A percentile compares a stretch with the other conserved stretches of the same genome.
These are phyloP conservation scores for Molorchus minor DNA, from an alignment of 2,888 invertebrate genomes.

Conservation along the genomic window DNA sequence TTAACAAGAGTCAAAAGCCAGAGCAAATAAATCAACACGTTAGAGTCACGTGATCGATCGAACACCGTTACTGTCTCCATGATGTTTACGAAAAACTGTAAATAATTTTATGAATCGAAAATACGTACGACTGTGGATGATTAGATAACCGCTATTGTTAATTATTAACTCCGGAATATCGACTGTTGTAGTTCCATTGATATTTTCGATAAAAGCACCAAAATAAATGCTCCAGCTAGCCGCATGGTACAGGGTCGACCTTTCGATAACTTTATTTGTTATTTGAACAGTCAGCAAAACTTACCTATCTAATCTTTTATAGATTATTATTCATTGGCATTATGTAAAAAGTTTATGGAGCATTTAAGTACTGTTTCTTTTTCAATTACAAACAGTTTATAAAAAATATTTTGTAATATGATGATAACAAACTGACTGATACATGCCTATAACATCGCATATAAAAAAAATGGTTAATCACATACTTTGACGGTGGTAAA, in stretches of 20 bases:
- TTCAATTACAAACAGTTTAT: background rate
- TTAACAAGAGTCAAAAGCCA: no score
- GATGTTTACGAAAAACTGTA: background rate
- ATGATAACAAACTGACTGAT: no score
- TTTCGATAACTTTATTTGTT: conserved; percentile 19
- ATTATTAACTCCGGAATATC: conserved; percentile 1
- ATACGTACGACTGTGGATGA: no score
- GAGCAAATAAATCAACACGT: no score
- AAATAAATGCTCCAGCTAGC: background rate
- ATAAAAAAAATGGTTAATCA: no score
- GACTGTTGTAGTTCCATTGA: conserved; percentile 15
- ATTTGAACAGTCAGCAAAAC: conserved; percentile 9
- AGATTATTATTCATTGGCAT: conserved; percentile 6
- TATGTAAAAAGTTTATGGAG: conserved; percentile 3
- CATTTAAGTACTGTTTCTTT: background rate
- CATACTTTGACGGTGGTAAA: no score
- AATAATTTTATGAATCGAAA: background rate
- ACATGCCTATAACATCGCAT: no score
- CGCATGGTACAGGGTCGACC: conserved; percentile 2
- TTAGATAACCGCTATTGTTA: background rate
- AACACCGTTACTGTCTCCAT: no score
- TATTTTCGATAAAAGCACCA: conserved; percentile 1
- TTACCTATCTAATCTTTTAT: conserved; percentile 15
- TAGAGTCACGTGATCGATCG: no score
- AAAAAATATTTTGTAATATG: background rate